phyloP scores from a whole-genome alignment of 1,140 invertebrate species.

The Papilio xuthus region DNA sequence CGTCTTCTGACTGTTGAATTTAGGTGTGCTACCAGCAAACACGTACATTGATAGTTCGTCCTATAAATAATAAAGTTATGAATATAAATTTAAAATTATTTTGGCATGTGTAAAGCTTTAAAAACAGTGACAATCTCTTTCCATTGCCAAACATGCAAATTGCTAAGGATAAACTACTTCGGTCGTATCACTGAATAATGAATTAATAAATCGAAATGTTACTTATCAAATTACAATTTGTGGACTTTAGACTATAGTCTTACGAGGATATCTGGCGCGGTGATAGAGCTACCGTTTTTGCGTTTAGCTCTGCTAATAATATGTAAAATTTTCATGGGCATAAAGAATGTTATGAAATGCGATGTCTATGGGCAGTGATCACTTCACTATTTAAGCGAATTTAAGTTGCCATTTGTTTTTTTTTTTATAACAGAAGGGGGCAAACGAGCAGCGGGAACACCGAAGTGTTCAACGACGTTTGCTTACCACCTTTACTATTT shows the following conservation, averaged over 20 bases:
- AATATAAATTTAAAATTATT: background rate
- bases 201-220: background rate
- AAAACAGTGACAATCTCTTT: background rate
- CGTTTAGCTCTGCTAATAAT: no score
- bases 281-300: background rate
- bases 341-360: no score
- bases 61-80: background rate
- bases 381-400: no score
- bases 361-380: no score
- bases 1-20: no score
- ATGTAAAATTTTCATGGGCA: no score
- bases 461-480: no score
- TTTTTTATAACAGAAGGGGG: no score
- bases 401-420: no score
- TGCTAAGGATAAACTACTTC: background rate
- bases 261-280: no score
- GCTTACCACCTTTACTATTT: no score
- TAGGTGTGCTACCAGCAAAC: background rate
- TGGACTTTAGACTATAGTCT: background rate
- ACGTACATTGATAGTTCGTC: background rate
- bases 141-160: constrained; percentile 12
- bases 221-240: background rate
- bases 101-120: background rate
- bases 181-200: background rate
- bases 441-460: no score